Percentiles rank a stretch among this genome's conserved stretches.
These are phyloP conservation scores for Azorinus chamasolen DNA, from an alignment of 2,888 invertebrate genomes.

Conservation along the genomic window DNA sequence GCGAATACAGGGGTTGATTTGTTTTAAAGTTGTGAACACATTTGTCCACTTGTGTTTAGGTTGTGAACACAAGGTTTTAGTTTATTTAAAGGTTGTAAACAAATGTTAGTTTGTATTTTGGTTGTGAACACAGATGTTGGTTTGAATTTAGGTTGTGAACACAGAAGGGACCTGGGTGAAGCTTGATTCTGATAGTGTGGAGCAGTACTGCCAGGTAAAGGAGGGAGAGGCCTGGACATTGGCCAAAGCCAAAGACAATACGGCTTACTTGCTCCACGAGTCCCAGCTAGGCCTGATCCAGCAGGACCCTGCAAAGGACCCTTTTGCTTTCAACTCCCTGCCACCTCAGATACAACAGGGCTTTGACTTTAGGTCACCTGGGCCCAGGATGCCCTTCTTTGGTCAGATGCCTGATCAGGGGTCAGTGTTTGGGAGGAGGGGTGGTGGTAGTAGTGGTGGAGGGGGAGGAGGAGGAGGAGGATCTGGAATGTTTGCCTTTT, in stretches of 20 bases:
- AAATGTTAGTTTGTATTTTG: too few species aligned
- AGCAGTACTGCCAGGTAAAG: conserved; percentile 90
- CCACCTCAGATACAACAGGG: conserved; percentile 86
- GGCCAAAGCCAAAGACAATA: conserved; percentile 89
- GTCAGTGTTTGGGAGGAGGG: conserved; percentile 34
- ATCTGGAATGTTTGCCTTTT: conserved; percentile 29
- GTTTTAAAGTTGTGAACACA: too few species aligned
- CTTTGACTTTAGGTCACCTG: conserved; percentile 88
- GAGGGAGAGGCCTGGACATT: conserved; percentile 92
- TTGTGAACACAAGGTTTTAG: too few species aligned
- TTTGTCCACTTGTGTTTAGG: too few species aligned
- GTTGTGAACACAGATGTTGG: too few species aligned
- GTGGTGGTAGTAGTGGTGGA: conserved; percentile 17
- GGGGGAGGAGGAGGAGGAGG: conserved; percentile 29
- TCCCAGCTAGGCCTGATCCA: conserved; percentile 83
- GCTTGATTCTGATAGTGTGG: conserved; percentile 91
- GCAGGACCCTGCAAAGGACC: conserved; percentile 69
- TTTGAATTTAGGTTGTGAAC: conserved; percentile 91
- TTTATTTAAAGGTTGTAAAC: too few species aligned
- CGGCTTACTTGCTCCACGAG: conserved; percentile 89
- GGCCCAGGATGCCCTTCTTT: conserved; percentile 51
- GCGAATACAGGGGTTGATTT: too few species aligned
- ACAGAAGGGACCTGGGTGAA: conserved; percentile 98
- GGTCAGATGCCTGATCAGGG: conserved; percentile 39
- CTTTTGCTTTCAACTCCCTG: conserved; percentile 77